phyloP scores from a whole-genome alignment of 2,888 invertebrate genomes.

The Pyrgus malvae region DNA sequence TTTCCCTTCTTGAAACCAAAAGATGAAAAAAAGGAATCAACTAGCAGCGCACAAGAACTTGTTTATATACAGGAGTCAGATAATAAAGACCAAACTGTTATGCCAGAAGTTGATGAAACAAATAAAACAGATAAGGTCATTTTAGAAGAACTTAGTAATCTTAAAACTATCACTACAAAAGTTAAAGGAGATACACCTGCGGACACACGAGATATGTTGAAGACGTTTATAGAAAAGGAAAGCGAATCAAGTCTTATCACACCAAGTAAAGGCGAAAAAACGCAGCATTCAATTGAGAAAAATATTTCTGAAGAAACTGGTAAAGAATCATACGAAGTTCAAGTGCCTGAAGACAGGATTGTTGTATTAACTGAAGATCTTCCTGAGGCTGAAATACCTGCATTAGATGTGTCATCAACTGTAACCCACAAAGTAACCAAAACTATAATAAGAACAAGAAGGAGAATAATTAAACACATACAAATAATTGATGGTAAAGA shows the following conservation, averaged over 20 bases:
- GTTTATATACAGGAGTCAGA: no score
- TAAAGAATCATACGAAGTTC: not conserved
- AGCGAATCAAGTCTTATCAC: not conserved
- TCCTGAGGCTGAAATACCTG: slow-evolving; percentile 53
- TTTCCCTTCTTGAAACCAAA: not conserved
- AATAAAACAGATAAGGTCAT: no score
- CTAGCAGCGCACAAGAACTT: not conserved
- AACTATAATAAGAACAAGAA: slow-evolving; percentile 61
- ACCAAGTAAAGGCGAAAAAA: no score
- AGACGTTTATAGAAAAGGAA: not conserved
- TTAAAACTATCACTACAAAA: not conserved
- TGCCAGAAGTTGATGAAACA: no score
- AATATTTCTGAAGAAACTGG: not conserved
- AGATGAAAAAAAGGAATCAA: not conserved
- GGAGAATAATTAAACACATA: slow-evolving; percentile 88
- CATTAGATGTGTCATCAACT: slow-evolving; percentile 67
- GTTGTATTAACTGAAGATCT: slow-evolving; percentile 39
- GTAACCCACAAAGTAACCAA: slow-evolving; percentile 86
- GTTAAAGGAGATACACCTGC: not conserved
- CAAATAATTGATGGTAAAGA: slow-evolving; percentile 92
- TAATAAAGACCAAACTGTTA: no score
- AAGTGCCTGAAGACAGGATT: slow-evolving; percentile 13
- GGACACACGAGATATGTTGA: not conserved
- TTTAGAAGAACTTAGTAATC: no score
- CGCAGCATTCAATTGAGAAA: not conserved